phyloP scores from a whole-genome alignment of 2,797 vertebrate genomes.

The Vultur gryphus region DNA sequence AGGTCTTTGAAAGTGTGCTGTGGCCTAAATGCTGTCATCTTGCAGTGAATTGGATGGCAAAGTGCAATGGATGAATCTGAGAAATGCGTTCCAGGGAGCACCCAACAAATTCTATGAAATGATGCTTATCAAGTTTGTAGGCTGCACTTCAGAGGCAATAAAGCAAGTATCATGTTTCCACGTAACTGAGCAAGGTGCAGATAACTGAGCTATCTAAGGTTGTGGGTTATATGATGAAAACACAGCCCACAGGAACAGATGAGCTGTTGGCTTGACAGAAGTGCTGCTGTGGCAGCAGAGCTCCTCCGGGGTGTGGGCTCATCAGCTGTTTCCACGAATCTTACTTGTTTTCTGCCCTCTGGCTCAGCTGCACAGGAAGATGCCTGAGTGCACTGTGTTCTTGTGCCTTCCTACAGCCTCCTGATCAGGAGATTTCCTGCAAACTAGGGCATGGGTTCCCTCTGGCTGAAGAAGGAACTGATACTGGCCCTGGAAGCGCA shows the following conservation, averaged over 20 bases:
- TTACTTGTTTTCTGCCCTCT: background rate
- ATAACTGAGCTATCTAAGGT: background rate
- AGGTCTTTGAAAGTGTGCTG: too few species aligned
- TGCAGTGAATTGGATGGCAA: background rate
- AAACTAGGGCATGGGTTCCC: background rate
- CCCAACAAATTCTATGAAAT: background rate
- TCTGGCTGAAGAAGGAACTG: background rate
- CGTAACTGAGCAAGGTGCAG: background rate
- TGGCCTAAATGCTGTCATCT: background rate
- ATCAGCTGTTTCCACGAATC: background rate
- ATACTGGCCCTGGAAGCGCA: background rate
- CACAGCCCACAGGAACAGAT: background rate
- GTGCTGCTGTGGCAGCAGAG: background rate
- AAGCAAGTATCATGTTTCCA: background rate
- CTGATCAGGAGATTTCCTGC: background rate
- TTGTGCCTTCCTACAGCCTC: background rate
- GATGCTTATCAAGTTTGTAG: background rate
- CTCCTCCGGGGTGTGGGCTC: background rate
- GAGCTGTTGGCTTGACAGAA: background rate
- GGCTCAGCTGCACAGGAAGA: background rate
- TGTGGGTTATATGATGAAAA: background rate
- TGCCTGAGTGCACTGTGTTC: rapidly evolving
- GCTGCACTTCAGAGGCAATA: background rate
- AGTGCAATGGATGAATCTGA: background rate
- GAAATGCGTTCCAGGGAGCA: background rate